Percentiles rank a stretch among this genome's conserved stretches.
These are phyloP conservation scores for Pelochelys cantorii DNA, from an alignment of 2,797 vertebrate species.

Conservation along the genomic window DNA sequence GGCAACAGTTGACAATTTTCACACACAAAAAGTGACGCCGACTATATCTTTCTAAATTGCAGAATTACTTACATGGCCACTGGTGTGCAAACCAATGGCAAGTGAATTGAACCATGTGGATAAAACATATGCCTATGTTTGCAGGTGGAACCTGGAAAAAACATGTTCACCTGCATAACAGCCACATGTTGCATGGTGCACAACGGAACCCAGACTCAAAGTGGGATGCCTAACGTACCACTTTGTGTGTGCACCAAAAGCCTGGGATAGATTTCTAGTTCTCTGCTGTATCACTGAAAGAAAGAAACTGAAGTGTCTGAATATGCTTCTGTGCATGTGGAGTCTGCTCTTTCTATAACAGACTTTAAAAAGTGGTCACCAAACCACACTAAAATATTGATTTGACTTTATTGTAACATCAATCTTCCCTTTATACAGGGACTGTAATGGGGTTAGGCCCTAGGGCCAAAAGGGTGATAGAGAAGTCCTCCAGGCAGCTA, in stretches of 20 bases:
- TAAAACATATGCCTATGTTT: background rate
- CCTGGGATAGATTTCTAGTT: background rate
- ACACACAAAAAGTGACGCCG: accelerated
- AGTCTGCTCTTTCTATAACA: background rate
- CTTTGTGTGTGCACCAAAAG: too few relatives aligned
- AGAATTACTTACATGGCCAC: background rate
- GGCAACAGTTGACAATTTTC: background rate
- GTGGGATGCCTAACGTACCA: background rate
- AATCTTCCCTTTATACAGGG: background rate
- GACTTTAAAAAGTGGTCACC: background rate
- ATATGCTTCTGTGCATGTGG: background rate
- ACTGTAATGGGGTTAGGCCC: too few relatives aligned
- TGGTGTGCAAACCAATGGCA: background rate
- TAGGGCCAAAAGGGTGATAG: too few relatives aligned
- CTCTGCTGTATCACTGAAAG: background rate
- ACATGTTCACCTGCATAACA: background rate
- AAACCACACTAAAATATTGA: accelerated
- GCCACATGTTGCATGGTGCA: background rate
- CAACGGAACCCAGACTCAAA: background rate
- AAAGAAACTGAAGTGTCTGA: background rate
- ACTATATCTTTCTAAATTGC: background rate
- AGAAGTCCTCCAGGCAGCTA: too few relatives aligned
- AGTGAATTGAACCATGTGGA: background rate
- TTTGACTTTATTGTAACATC: background rate
- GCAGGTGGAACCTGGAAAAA: background rate